A percentile compares a stretch with the other conserved stretches of the same genome.
Evolutionary conservation across 2,797 vertebrate species (phyloP).

Genomic region (Hephaestus fuliginosus): DNA sequence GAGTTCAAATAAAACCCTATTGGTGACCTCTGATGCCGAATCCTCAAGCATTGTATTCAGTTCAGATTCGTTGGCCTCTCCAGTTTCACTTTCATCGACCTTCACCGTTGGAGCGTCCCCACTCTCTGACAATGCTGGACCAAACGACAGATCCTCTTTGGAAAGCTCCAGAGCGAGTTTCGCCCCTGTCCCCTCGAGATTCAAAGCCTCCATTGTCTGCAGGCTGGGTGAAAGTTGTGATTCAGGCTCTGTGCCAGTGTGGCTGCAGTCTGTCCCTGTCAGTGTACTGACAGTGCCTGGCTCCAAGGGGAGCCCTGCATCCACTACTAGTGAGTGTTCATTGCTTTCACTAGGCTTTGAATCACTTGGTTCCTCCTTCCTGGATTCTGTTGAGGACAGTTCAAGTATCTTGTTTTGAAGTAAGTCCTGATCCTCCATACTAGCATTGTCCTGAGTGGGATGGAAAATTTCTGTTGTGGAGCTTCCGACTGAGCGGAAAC

Average conservation of each 20-base stretch:
- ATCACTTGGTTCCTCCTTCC: conserved; percentile 32
- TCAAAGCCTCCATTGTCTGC: conserved; percentile 54
- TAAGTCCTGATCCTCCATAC: conserved; percentile 24
- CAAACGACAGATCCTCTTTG: conserved; percentile 40
- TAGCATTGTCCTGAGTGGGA: conserved; percentile 42
- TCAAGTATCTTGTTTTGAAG: not conserved
- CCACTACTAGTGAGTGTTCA: not conserved
- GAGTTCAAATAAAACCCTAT: not conserved
- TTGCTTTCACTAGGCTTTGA: conserved; percentile 7
- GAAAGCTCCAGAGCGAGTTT: conserved; percentile 35
- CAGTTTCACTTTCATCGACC: conserved; percentile 18
- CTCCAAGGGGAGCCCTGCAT: conserved; percentile 27
- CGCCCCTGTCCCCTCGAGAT: conserved; percentile 46
- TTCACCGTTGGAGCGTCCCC: conserved; percentile 12
- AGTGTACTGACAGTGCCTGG: not conserved
- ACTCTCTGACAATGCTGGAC: conserved; percentile 11
- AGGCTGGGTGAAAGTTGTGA: conserved; percentile 48
- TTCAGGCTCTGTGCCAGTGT: conserved; percentile 49
- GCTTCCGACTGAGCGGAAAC: conserved; percentile 72
- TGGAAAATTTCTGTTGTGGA: conserved; percentile 76
- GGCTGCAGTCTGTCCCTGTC: conserved; percentile 23
- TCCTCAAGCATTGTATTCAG: conserved; percentile 21
- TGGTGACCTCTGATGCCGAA: conserved; percentile 42
- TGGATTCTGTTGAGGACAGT: not conserved
- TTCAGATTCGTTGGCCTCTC: conserved; percentile 24